Conservation (phyloP, 2,113 vertebrate genomes). For the Malurus alboscapulatus region DNA sequence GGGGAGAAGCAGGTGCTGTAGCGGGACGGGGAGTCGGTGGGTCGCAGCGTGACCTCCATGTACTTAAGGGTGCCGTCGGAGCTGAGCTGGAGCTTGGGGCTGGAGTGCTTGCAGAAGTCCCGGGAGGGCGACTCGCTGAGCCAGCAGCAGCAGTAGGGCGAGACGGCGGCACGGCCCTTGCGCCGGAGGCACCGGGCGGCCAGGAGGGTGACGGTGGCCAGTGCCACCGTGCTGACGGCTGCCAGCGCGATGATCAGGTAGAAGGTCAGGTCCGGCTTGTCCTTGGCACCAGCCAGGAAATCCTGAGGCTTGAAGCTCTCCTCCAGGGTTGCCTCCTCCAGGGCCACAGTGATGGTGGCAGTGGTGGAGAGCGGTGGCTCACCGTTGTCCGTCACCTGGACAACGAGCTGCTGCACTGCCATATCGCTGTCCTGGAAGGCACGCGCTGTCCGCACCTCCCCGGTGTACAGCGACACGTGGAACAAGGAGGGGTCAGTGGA, state of each 20-base stretch:
- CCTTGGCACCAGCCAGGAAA: slow-evolving; percentile 64
- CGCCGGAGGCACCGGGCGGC: slow-evolving; percentile 72
- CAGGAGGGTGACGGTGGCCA: slow-evolving; percentile 73
- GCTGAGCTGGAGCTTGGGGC: slow-evolving; percentile 86
- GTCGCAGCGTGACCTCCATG: slow-evolving; percentile 87
- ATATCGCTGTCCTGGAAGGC: slow-evolving; percentile 77
- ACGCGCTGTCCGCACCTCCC: slow-evolving; percentile 84
- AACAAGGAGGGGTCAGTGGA: slow-evolving; percentile 83
- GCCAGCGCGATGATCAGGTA: slow-evolving; percentile 85
- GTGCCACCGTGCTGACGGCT: slow-evolving; percentile 67
- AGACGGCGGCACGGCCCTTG: neutral
- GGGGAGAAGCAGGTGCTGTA: slow-evolving; percentile 85
- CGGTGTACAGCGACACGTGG: slow-evolving; percentile 78
- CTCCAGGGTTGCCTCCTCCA: slow-evolving; percentile 79
- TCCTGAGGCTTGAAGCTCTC: slow-evolving; percentile 70
- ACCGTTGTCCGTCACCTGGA: slow-evolving; percentile 83
- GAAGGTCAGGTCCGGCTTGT: slow-evolving; percentile 77
- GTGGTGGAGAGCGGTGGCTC: slow-evolving; percentile 84
- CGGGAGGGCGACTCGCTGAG: slow-evolving; percentile 62
- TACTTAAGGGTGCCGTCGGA: slow-evolving; percentile 88
- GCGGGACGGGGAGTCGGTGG: slow-evolving; percentile 82
- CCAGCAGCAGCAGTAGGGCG: slow-evolving; percentile 75
- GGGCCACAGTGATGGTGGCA: slow-evolving; percentile 78
- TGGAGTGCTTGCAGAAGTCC: slow-evolving; percentile 80
- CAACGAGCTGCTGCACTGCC: slow-evolving; percentile 77